These are phyloP conservation scores for Barbus barbus DNA, from an alignment of 2,113 vertebrate genomes.

Conservation along the genomic window DNA sequence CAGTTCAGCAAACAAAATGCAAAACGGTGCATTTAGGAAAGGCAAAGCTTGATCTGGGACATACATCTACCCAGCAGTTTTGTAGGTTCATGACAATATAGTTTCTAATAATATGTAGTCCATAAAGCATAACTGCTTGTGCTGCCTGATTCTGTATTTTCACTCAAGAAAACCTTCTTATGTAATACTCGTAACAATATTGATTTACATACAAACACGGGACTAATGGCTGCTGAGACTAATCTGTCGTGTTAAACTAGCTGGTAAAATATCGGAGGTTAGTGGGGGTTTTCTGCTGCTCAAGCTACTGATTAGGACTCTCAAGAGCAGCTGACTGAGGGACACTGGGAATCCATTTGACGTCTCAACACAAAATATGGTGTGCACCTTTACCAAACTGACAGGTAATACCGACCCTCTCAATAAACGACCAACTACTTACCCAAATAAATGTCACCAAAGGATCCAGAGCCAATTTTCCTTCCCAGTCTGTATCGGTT, in stretches of 20 bases:
- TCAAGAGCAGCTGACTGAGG: conserved; percentile 1
- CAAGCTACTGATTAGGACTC: not conserved
- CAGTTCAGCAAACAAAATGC: not conserved
- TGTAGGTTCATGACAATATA: not conserved
- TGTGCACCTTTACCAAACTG: not conserved
- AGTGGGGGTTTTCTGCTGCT: not conserved
- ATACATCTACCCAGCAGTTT: not conserved
- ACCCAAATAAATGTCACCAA: conserved; percentile 73
- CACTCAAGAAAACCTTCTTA: not conserved
- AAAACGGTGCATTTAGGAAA: not conserved
- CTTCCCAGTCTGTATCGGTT: conserved; percentile 97
- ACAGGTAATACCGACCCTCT: not conserved
- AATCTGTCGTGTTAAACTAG: not conserved
- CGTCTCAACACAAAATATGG: conserved; percentile 14
- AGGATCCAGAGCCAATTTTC: conserved; percentile 97
- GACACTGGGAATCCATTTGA: not conserved
- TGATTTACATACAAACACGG: not conserved
- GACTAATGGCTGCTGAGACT: not conserved
- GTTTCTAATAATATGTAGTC: not conserved
- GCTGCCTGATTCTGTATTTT: not conserved
- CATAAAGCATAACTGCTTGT: not conserved
- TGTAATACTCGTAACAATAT: not conserved
- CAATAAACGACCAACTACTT: conserved; percentile 61
- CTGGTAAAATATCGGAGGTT: not conserved
- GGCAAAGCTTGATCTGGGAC: not conserved